These are phyloP conservation scores for Brotula barbata DNA, from an alignment of 2,797 vertebrate species.

Conservation along the genomic window DNA sequence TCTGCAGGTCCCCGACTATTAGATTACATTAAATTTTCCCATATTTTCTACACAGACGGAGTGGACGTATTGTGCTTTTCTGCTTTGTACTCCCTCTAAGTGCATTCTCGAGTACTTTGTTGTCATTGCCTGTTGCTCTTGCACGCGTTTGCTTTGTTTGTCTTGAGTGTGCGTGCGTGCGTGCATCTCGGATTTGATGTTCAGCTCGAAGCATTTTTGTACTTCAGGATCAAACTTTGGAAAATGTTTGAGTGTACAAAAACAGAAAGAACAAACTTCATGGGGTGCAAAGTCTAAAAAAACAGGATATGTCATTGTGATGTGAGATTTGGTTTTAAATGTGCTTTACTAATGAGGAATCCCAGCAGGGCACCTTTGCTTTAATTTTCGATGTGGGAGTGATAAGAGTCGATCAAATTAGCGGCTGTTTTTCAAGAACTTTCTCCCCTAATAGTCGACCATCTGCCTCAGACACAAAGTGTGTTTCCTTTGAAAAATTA, in stretches of 20 bases:
- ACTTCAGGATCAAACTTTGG: not conserved
- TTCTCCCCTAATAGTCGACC: constrained; percentile 38
- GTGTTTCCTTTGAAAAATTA: constrained; percentile 9
- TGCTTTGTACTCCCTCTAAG: not conserved
- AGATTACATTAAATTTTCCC: too few species aligned
- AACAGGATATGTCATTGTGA: constrained; percentile 62
- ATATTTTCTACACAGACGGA: too few species aligned
- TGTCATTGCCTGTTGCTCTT: not conserved
- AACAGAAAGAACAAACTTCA: constrained; percentile 39
- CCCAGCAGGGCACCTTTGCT: constrained; percentile 59
- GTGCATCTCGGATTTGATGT: not conserved
- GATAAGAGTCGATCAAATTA: constrained; percentile 56
- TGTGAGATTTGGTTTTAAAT: constrained; percentile 59
- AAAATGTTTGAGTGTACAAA: constrained; percentile 23
- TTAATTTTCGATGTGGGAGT: constrained; percentile 59
- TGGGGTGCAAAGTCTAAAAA: constrained; percentile 39
- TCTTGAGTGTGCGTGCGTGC: not conserved
- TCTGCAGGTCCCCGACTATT: too few species aligned
- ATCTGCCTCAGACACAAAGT: constrained; percentile 45
- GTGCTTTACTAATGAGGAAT: constrained; percentile 61
- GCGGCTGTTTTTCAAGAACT: constrained; percentile 43
- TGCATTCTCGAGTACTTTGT: not conserved
- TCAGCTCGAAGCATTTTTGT: not conserved
- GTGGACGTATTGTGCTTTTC: not conserved
- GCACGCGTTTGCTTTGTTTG: not conserved